Evolutionary conservation across 2,113 vertebrate genomes (phyloP), one percentile per base, ranked within the genome.

Genomic region (Gavialis gangeticus): DNA sequence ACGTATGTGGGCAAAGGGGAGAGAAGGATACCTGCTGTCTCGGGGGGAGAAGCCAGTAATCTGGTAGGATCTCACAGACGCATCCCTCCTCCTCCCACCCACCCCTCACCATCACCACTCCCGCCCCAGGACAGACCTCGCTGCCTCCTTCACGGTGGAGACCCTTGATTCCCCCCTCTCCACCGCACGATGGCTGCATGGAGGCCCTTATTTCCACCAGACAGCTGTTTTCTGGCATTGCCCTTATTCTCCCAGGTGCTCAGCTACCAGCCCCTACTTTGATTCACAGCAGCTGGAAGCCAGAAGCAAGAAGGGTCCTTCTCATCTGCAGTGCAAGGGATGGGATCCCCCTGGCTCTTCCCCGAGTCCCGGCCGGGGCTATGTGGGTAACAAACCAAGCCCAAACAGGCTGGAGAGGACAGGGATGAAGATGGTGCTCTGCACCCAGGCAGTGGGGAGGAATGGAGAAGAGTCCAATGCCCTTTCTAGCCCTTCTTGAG

Each of bases 141-240:
- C n/a, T 67, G 30, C 18, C 30, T 19, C 19, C 67, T 12, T 18
- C 18, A 34, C 12, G 14, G 10, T 30, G 5, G 37, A 34, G 34
- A 15, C 16, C 54, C 25, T 56, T 18, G 14, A 3, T 28, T 10
- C 54, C 27, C 6, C 22, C 37, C 4, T 7, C 12, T 4, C 25
- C 25, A 1, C 46, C 5, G 9, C 46, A 46, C 46, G 46, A 46
- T 46, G 46, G 46, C 9, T 46, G 1, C 21, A 0, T 10, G 0
- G 76, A 64, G 18, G 67, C 18, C 11, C 67, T 19, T 3, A 5
- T 37, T n/a, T 21, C 30, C 67, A 5, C 30, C n/a, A 5, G n/a
- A 13, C 17, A 5, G 30, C 67, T 69, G 67, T 69, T 34, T 21
- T 69, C n/a, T 69, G 30, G 46, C 46, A 46, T 46, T 46, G 37